A percentile compares a stretch with the other conserved stretches of the same genome.
Evolutionary conservation across 2,113 vertebrate species (phyloP).

Genomic region (Channa maculata): DNA sequence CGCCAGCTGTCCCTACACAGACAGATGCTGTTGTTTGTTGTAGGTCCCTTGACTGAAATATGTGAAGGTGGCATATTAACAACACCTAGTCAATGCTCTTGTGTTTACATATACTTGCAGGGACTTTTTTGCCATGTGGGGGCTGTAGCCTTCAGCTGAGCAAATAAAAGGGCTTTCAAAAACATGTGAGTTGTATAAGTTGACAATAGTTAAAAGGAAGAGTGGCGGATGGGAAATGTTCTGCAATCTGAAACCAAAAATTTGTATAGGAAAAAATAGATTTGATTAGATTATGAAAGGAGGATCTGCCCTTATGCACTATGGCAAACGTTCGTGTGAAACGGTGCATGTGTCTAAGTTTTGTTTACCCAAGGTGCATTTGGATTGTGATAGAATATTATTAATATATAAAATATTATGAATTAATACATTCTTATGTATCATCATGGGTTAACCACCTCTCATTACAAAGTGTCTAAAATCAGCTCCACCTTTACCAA

Average conservation of each 20-base stretch:
- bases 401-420: too few species aligned
- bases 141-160: slow-evolving; percentile 79
- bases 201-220: slow-evolving; percentile 57
- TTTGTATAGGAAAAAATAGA: neutral
- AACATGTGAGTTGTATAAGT: slow-evolving; percentile 37
- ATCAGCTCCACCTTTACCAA: too few species aligned
- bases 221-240: slow-evolving; percentile 48
- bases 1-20: slow-evolving; percentile 26
- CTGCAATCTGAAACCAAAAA: slow-evolving; percentile 1
- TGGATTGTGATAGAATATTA: too few species aligned
- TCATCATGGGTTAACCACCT: too few species aligned
- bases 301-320: too few species aligned
- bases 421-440: too few species aligned
- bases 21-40: neutral
- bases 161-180: slow-evolving; percentile 79
- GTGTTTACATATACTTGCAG: slow-evolving; percentile 61
- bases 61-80: slow-evolving; percentile 62
- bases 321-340: too few species aligned
- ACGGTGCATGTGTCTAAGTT: neutral
- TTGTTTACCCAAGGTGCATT: too few species aligned
- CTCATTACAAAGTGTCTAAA: too few species aligned
- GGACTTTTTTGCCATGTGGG: slow-evolving; percentile 63
- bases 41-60: slow-evolving; percentile 35
- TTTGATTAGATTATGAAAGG: too few species aligned
- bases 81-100: slow-evolving; percentile 33